These are phyloP conservation scores for Paradisaea rubra DNA, from an alignment of 2,113 vertebrate species.

Conservation along the genomic window DNA sequence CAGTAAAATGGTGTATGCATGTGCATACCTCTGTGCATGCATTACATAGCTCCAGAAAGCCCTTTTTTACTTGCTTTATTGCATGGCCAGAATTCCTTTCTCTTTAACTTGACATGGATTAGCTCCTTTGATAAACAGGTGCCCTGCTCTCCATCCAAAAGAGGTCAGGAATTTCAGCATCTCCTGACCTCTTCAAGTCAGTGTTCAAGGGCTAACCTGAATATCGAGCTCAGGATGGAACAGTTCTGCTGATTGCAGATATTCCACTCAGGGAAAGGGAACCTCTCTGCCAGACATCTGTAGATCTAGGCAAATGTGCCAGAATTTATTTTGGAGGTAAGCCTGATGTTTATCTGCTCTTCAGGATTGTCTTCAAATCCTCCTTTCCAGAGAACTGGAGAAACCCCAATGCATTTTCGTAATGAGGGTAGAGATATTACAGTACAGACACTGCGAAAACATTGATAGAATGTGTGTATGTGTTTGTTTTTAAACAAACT, in stretches of 20 bases:
- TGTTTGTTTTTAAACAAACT: not conserved
- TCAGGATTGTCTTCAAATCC: not conserved
- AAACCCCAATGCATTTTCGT: not conserved
- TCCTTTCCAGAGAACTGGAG: not conserved
- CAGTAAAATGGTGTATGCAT: not conserved
- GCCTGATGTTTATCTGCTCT: not conserved
- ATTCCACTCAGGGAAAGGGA: not conserved
- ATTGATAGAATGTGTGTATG: not conserved
- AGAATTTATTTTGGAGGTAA: not conserved
- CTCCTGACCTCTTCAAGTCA: not conserved
- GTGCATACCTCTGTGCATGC: not conserved
- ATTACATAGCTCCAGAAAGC: not conserved
- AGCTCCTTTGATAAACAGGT: not conserved
- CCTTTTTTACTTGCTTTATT: not conserved
- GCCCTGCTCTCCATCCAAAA: not conserved
- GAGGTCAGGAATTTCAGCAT: not conserved
- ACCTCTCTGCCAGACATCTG: not conserved
- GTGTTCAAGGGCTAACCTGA: not conserved
- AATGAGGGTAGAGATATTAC: not conserved
- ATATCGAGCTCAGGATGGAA: not conserved
- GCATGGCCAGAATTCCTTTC: not conserved
- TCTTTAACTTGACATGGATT: not conserved
- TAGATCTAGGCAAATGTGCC: not conserved
- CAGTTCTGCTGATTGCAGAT: not conserved
- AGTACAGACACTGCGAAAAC: not conserved